A percentile compares a stretch with the other conserved stretches of the same genome.
Conservation (phyloP, 2,797 vertebrate species). For the Lerista edwardsae region DNA sequence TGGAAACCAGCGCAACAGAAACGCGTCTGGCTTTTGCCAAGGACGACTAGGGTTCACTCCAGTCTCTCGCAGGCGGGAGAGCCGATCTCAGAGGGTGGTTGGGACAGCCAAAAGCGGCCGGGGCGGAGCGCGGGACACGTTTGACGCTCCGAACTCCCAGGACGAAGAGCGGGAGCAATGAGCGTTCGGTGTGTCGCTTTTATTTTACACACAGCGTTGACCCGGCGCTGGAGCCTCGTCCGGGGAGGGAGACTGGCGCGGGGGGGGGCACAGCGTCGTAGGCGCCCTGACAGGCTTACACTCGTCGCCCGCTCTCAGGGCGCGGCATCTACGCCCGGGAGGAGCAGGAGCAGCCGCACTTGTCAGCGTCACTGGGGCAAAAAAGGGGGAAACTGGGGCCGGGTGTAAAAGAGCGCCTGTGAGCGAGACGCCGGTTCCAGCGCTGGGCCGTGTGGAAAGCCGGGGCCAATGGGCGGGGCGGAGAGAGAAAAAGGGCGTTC, state of each 20-base stretch:
- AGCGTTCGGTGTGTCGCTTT: no score
- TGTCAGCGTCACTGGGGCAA: neutral
- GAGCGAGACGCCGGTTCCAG: neutral
- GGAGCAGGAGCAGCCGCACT: neutral
- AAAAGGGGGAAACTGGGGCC: neutral
- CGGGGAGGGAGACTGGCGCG: neutral
- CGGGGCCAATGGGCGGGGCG: neutral
- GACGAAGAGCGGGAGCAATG: no score
- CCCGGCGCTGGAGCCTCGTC: no score
- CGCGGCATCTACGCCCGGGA: neutral
- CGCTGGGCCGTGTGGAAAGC: constrained; percentile 44
- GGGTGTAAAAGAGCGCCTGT: neutral
- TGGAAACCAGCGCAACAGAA: no score
- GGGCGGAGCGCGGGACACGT: no score
- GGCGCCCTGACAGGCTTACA: neutral
- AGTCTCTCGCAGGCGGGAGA: no score
- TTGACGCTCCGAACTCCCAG: no score
- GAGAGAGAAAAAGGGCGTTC: neutral
- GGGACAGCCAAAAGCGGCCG: no score
- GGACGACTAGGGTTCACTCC: no score
- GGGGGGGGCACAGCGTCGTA: neutral
- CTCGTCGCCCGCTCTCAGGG: neutral
- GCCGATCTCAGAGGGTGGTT: no score
- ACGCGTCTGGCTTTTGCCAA: no score
- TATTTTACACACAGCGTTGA: neutral